Percentiles rank a stretch among this genome's conserved stretches.
Conservation (phyloP, 2,113 vertebrate species). For the Cygnus atratus region DNA sequence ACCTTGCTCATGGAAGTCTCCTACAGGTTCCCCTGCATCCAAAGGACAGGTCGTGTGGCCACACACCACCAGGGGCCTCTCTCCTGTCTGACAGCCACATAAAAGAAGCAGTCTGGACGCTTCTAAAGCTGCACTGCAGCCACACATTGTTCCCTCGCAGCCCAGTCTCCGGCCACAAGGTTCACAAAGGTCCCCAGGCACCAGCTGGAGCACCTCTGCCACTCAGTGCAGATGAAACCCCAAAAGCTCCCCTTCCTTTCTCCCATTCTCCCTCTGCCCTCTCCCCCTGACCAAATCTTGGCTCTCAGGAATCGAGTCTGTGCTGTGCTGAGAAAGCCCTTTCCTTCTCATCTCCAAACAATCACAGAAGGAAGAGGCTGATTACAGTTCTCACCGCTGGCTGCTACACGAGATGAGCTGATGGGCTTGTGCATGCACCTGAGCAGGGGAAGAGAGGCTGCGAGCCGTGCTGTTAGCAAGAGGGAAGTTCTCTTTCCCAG, state of each 20-base stretch:
- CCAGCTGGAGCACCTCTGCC: neutral
- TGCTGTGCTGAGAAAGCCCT: neutral
- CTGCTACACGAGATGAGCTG: accelerated
- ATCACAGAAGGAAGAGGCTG: neutral
- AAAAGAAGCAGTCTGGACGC: neutral
- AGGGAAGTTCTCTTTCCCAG: neutral
- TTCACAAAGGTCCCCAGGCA: neutral
- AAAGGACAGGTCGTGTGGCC: neutral
- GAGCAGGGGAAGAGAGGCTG: neutral
- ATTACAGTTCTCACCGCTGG: neutral
- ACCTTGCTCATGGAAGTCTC: neutral
- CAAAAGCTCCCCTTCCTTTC: neutral
- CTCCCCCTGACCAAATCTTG: neutral
- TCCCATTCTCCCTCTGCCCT: neutral
- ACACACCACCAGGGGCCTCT: neutral
- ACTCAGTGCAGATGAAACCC: neutral
- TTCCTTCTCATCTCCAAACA: neutral
- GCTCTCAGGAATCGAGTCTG: neutral
- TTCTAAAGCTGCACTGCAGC: neutral
- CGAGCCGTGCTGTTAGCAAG: accelerated
- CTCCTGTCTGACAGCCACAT: neutral
- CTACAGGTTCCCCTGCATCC: neutral
- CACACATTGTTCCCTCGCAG: neutral
- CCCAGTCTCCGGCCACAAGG: neutral
- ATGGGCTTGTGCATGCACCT: neutral